A percentile compares a stretch with the other conserved stretches of the same genome.
These are phyloP conservation scores for Leucophenga varia DNA, from an alignment of 1,140 invertebrate genomes.

Conservation along the genomic window DNA sequence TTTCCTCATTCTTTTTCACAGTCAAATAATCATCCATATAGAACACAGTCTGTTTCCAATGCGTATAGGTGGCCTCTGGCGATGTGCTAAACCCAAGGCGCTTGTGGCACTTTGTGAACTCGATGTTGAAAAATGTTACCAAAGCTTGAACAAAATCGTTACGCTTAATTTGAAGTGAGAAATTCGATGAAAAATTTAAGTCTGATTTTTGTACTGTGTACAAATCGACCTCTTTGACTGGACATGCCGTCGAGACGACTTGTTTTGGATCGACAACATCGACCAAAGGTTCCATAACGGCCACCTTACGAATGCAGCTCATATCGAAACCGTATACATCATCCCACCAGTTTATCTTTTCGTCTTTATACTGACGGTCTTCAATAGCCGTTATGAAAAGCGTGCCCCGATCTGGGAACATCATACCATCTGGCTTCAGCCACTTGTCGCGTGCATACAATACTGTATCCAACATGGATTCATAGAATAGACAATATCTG, in stretches of 20 bases:
- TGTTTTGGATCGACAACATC: constrained; percentile 98
- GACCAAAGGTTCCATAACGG: constrained; percentile 96
- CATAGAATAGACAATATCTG: constrained; percentile 90
- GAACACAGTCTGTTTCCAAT: constrained; percentile 99
- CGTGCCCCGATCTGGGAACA: constrained; percentile 87
- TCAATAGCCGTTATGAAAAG: constrained; percentile 91
- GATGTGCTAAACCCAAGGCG: constrained; percentile 98
- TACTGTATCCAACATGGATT: constrained; percentile 96
- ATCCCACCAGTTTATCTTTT: constrained; percentile 99
- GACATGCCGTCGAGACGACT: constrained; percentile 87
- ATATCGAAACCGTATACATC: constrained; percentile 99
- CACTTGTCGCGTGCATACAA: constrained; percentile 93
- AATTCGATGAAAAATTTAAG: constrained; percentile 88
- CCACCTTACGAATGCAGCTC: constrained; percentile 96
- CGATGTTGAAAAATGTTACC: constrained; percentile 98
- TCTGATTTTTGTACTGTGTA: constrained; percentile 96
- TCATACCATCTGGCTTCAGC: constrained; percentile 78
- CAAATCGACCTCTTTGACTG: constrained; percentile 94
- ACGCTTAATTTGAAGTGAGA: constrained; percentile 79
- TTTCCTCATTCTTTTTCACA: constrained; percentile 91
- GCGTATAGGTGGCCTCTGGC: constrained; percentile 95
- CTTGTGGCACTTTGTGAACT: constrained; percentile 99
- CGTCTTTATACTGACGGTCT: constrained; percentile 99
- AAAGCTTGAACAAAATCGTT: constrained; percentile 98
- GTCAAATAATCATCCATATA: constrained; percentile 97